Evolutionary conservation across 1,140 invertebrate genomes (phyloP).

Genomic region (Gonioctena quinquepunctata): DNA sequence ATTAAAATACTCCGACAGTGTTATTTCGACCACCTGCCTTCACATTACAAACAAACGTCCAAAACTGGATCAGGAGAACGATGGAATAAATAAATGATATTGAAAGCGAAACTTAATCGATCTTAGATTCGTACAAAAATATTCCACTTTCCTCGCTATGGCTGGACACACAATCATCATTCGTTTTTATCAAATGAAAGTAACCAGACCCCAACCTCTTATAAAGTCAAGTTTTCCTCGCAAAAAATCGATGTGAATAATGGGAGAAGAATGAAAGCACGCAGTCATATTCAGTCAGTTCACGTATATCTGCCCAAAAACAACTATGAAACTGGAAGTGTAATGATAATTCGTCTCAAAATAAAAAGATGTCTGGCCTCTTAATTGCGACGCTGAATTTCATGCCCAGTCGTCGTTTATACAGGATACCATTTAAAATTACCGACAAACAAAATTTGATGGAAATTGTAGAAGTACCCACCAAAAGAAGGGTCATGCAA

Average conservation of each 20-base stretch:
- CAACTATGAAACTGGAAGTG: not conserved
- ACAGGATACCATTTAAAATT: not conserved
- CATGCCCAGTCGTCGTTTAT: not conserved
- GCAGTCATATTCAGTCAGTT: not conserved
- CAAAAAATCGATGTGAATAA: not conserved
- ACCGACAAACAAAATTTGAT: not conserved
- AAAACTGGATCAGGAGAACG: not conserved
- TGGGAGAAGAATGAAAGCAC: not conserved
- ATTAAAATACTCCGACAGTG: too few species aligned
- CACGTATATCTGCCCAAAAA: not conserved
- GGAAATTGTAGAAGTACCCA: not conserved
- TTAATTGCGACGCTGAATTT: constrained; percentile 9
- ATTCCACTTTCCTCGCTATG: not conserved
- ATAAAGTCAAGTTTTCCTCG: not conserved
- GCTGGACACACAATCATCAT: not conserved
- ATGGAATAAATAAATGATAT: not conserved
- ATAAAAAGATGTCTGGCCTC: constrained; percentile 9
- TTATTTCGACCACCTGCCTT: not conserved
- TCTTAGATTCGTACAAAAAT: not conserved
- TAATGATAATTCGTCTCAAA: constrained; percentile 3
- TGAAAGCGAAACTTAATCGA: not conserved
- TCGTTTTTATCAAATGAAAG: not conserved
- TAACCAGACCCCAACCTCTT: not conserved
- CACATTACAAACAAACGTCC: not conserved
- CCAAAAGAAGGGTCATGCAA: not conserved